Evolutionary conservation across 2,113 vertebrate species (phyloP), one percentile per base, ranked within the genome.

Genomic region (Ochotona curzoniae): DNA sequence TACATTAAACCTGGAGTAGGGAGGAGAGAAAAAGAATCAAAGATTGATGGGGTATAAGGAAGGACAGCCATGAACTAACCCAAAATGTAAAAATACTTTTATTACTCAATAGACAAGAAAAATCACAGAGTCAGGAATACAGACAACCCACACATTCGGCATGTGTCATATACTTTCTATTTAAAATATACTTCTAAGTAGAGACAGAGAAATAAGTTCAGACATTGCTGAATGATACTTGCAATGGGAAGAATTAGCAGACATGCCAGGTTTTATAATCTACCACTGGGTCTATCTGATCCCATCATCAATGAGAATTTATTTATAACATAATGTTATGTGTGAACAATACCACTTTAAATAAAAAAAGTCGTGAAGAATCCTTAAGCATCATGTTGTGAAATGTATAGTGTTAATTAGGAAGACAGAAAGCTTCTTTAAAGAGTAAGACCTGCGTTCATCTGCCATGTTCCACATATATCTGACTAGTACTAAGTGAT

Each of bases 61-160:
- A 89, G 9, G 80, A 63, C 5, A 79, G 32, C 28, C 6, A 11
- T 8, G 28, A 60, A 75, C 4, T 81, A 70, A 17, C 7, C 21
- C 57, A 63, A 78, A 91, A 13, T 76, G 15, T 69, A 51, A 80
- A 87, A 81, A 78, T 74, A 51, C 49, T 85, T 83, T 76, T 69
- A 47, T 88, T 92, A 90, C 74, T 83, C 87, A 80, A 4, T 91
- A 89, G 67, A 61, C 32, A 79, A 57, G 90, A 87, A 89, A 44
- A 94, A 93, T 60, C 93, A 76, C 69, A 91, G 91, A 83, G 84
- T 70, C 54, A 76, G 15, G 3, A 28, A 78, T 49, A 30, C 54
- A 86, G 44, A 93, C 87, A 81, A 89, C 54, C 74, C 71, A 90
- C 47, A 76, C 32, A 79, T 82, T 85, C 93, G 66, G 44, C 47